Evolutionary conservation across 2,113 vertebrate genomes (phyloP), one percentile per base, ranked within the genome.

Genomic region (Chionodraco myersi): DNA sequence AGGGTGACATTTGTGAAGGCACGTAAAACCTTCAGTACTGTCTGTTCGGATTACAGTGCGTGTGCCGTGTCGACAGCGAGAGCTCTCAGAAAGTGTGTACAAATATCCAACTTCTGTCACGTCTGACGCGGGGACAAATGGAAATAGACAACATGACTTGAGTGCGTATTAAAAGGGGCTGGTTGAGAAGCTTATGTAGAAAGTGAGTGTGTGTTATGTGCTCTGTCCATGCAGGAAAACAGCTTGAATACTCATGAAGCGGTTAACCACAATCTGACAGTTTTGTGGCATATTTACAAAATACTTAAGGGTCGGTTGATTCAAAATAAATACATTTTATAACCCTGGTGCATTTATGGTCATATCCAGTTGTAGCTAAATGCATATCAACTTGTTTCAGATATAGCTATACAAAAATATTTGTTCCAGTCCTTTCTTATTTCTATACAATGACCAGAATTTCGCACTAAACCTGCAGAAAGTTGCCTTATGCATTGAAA

Each of bases 1-100:
- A 10, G 61, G 60, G 62, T 91, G 89, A 91, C 90, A 91, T 93
- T 90, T 92, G 58, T 82, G 85, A 85, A 88, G 85, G 88, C 89
- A 83, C 41, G 66, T 84, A 80, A 87, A 91, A 88, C 88, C 82
- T 82, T 84, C 77, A 72, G 77, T 77, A 3, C 78, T 86, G 92
- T 93, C 90, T 86, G 86, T 76, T 87, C 58, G 62, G 84, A 90
- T 93, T 88, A 92, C 68, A 64, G 83, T 11, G 70, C 3, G 75
- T 75, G 74, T 18, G 36, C 49, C 3, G 34, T 49, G 69, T 53
- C 44, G 51, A 89, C 86, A 61, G 60, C 67, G 68, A 72, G 68
- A 73, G 78, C 79, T 72, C 67, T 72, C 45, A 3, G 10, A 63
- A 63, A 64, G 72, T 6, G 78, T 74, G 65, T 61, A 68, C 75